These are phyloP conservation scores for Scomber japonicus DNA, from an alignment of 2,113 vertebrate genomes.

Conservation along the genomic window DNA sequence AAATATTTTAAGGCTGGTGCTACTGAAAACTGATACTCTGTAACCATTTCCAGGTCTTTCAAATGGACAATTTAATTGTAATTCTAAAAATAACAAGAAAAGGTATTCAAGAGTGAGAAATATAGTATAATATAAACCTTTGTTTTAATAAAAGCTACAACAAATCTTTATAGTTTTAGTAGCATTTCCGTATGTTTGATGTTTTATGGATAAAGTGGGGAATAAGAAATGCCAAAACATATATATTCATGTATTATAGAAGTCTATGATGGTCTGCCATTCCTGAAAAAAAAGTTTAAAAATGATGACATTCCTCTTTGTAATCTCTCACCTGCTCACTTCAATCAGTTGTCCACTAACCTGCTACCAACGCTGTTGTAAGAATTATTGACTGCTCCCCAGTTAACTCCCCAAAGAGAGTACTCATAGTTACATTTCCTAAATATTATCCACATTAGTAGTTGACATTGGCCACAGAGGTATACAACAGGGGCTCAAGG, in stretches of 20 bases:
- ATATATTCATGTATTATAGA: slow-evolving; percentile 4
- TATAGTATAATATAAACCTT: slow-evolving; percentile 6
- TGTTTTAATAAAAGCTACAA: slow-evolving; percentile 5
- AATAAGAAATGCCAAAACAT: slow-evolving; percentile 6
- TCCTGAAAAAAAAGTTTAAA: neutral
- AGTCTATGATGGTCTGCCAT: slow-evolving; percentile 1
- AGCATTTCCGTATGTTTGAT: neutral
- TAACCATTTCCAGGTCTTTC: slow-evolving; percentile 39
- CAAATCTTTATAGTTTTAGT: neutral
- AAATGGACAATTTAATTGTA: slow-evolving; percentile 32
- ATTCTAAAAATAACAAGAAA: slow-evolving; percentile 10
- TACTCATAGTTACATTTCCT: neutral
- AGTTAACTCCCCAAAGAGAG: neutral
- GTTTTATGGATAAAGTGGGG: slow-evolving; percentile 15
- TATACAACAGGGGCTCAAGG: neutral
- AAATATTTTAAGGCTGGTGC: neutral
- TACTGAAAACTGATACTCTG: slow-evolving; percentile 41
- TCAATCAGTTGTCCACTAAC: slow-evolving; percentile 10
- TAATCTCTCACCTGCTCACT: slow-evolving; percentile 6
- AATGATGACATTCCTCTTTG: slow-evolving; percentile 3
- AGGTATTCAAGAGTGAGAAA: neutral
- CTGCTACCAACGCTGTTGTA: neutral
- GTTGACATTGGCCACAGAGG: neutral
- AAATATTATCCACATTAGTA: neutral
- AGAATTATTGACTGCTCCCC: neutral